phyloP scores from a whole-genome alignment of 2,797 vertebrate genomes.

The Acanthopagrus latus region DNA sequence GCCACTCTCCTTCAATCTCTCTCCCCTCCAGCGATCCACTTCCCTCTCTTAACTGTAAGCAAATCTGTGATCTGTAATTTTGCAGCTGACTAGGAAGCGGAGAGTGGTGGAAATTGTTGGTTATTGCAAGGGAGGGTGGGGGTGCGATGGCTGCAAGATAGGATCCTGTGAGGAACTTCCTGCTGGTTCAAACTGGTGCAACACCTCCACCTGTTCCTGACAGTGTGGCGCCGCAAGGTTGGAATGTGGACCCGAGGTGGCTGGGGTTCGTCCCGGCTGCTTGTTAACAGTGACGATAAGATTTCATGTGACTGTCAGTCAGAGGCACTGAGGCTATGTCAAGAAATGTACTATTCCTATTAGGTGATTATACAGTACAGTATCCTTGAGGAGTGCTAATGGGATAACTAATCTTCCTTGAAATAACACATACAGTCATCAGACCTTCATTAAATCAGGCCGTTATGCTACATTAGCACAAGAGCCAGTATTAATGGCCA shows the following conservation, averaged over 20 bases:
- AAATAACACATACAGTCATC: neutral
- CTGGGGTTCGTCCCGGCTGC: neutral
- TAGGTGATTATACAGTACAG: neutral
- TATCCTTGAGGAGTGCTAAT: neutral
- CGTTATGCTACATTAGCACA: neutral
- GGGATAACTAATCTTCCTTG: neutral
- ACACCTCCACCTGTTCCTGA: conserved; percentile 40
- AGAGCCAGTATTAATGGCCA: neutral
- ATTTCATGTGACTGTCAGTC: conserved; percentile 12
- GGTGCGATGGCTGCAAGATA: conserved; percentile 45
- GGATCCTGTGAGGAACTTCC: conserved; percentile 35
- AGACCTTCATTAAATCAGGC: neutral
- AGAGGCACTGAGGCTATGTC: neutral
- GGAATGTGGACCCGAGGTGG: neutral
- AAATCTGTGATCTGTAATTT: conserved; percentile 78
- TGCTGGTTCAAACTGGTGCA: conserved; percentile 22
- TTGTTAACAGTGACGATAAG: neutral
- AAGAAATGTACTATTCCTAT: neutral
- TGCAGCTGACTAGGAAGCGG: conserved; percentile 79
- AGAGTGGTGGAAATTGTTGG: conserved; percentile 70
- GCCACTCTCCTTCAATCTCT: conserved; percentile 41
- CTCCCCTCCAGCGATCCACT: conserved; percentile 48
- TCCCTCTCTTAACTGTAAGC: conserved; percentile 62
- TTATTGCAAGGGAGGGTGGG: conserved; percentile 43
- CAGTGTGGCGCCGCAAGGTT: neutral